Conservation (phyloP, 23 tunicate species). For the Trididemnum clinides region DNA sequence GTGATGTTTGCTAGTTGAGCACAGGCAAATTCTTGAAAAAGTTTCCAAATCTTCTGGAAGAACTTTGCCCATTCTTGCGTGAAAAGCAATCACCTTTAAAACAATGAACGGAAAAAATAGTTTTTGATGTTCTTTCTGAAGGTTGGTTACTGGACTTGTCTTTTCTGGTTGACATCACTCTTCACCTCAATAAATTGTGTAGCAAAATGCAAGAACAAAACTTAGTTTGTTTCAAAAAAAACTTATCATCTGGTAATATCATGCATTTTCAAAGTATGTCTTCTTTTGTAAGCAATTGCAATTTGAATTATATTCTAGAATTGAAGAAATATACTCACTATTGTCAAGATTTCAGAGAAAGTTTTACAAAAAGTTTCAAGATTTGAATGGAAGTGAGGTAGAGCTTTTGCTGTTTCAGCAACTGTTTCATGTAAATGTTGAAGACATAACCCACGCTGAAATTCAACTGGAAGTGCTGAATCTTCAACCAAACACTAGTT, state of each 20-base stretch:
- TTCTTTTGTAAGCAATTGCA: not conserved
- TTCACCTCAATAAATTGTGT: not conserved
- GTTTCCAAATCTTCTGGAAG: constrained; percentile 27
- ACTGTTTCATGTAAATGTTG: not conserved
- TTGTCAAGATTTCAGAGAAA: not conserved
- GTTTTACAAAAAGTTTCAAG: not conserved
- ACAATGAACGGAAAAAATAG: not conserved
- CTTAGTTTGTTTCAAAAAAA: not conserved
- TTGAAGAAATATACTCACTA: not conserved
- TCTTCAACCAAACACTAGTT: not conserved
- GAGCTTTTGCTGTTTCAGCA: not conserved
- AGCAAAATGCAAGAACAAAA: not conserved
- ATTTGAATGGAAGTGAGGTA: not conserved
- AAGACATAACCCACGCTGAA: not conserved
- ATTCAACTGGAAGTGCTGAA: not conserved
- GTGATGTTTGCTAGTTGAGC: constrained; percentile 31
- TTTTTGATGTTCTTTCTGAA: not conserved
- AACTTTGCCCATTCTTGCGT: constrained; percentile 3
- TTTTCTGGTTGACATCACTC: not conserved
- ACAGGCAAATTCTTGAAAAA: constrained; percentile 24
- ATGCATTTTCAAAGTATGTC: not conserved
- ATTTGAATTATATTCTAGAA: not conserved
- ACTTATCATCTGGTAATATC: not conserved
- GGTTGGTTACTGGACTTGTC: not conserved
- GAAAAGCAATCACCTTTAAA: not conserved